Percentiles rank a stretch among this genome's conserved stretches.
Conservation (phyloP, 1,140 invertebrate genomes). For the Rhopalosiphum padi region DNA sequence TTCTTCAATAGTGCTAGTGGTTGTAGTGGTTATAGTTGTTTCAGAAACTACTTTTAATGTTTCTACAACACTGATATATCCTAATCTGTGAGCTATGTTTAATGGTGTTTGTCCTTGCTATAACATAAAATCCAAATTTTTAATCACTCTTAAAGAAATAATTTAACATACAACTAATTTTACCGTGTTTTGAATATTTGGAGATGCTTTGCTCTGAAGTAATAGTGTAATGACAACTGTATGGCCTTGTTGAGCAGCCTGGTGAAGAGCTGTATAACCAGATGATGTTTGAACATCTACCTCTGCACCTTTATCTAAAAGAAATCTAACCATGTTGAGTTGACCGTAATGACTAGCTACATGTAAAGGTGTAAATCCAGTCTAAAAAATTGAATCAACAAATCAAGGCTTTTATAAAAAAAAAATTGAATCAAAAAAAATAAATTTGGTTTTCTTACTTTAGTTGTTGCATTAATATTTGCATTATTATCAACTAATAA, state of each 20-base stretch:
- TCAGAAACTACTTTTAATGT: conserved; percentile 97
- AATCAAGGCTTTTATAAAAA: background rate
- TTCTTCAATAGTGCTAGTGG: conserved; percentile 79
- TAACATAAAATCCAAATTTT: conserved; percentile 60
- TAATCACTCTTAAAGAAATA: background rate
- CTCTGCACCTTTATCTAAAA: conserved; percentile 82
- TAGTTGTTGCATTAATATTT: conserved; percentile 81
- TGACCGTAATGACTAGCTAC: conserved; percentile 97
- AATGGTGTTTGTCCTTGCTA: conserved; percentile 96
- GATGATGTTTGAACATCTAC: conserved; percentile 76
- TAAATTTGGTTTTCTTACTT: conserved; percentile 65
- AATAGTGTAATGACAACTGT: conserved; percentile 92
- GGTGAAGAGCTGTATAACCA: conserved; percentile 97
- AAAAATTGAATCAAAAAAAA: background rate
- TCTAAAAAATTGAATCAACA: conserved; percentile 64
- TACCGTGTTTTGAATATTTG: conserved; percentile 92
- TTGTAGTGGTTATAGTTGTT: conserved; percentile 75
- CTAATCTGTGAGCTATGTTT: conserved; percentile 92
- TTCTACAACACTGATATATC: conserved; percentile 98
- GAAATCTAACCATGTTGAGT: conserved; percentile 90
- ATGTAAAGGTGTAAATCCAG: conserved; percentile 96
- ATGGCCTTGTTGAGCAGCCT: conserved; percentile 98
- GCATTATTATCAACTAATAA: conserved; percentile 84
- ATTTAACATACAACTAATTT: conserved; percentile 64
- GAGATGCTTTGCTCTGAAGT: conserved; percentile 92